Evolutionary conservation across 2,888 invertebrate species (phyloP).

Genomic region (Polyploca ridens): DNA sequence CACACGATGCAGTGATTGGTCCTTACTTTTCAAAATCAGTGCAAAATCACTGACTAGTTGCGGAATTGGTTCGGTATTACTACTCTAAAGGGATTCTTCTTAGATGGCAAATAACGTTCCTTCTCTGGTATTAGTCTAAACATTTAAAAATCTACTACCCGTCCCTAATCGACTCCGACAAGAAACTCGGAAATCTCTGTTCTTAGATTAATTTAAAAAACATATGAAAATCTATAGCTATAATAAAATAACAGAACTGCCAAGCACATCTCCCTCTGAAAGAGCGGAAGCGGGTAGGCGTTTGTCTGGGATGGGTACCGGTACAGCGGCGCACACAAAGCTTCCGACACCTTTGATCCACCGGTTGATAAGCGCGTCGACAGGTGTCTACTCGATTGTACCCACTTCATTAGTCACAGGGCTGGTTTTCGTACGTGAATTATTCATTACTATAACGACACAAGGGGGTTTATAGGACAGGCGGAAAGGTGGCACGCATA

Average conservation of each 20-base stretch:
- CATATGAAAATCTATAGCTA: too few relatives aligned
- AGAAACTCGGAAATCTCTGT: too few relatives aligned
- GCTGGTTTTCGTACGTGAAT: constrained; percentile 10
- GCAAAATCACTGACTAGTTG: too few relatives aligned
- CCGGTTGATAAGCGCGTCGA: constrained; percentile 27
- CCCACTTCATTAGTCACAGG: constrained; percentile 25
- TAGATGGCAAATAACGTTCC: too few relatives aligned
- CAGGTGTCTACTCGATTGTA: constrained; percentile 26
- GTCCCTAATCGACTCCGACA: too few relatives aligned
- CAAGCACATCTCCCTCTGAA: constrained; percentile 19
- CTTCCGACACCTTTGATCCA: constrained; percentile 33
- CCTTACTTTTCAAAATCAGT: too few relatives aligned
- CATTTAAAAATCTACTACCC: too few relatives aligned
- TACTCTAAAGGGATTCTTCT: too few relatives aligned
- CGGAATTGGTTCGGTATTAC: too few relatives aligned
- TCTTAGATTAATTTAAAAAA: too few relatives aligned
- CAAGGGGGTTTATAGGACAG: neutral
- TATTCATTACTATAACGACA: neutral
- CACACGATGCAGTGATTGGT: too few relatives aligned
- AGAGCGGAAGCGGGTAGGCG: constrained; percentile 20
- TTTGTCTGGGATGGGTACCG: neutral
- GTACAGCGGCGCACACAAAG: constrained; percentile 22
- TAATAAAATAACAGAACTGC: constrained; percentile 2
- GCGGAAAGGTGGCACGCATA: neutral
- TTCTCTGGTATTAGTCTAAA: too few relatives aligned